Evolutionary conservation across 2,797 vertebrate genomes (phyloP).

Genomic region (Epinephelus coioides): DNA sequence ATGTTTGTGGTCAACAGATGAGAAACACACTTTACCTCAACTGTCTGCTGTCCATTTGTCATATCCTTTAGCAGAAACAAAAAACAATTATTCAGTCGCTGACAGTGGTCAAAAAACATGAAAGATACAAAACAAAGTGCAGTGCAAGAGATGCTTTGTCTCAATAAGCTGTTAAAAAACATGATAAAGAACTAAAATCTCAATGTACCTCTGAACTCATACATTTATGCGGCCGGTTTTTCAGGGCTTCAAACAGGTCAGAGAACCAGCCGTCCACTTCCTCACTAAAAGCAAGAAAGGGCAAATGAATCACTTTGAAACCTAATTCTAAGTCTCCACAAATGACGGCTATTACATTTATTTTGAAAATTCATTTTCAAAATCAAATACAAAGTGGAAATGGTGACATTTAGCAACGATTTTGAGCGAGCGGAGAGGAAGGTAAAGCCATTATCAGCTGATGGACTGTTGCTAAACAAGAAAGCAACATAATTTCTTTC

Average conservation of each 20-base stretch:
- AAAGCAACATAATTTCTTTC: slow-evolving; percentile 46
- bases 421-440: slow-evolving; percentile 16
- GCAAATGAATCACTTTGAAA: slow-evolving; percentile 12
- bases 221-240: slow-evolving; percentile 59
- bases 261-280: slow-evolving; percentile 79
- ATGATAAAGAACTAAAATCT: slow-evolving; percentile 2
- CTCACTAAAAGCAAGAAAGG: slow-evolving; percentile 59
- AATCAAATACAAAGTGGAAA: slow-evolving; percentile 37
- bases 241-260: slow-evolving; percentile 70
- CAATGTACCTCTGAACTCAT: slow-evolving; percentile 61
- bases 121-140: neutral
- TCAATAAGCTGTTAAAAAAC: neutral
- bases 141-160: neutral
- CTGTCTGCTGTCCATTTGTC: neutral
- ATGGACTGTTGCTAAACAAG: slow-evolving; percentile 34
- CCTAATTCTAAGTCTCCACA: slow-evolving; percentile 24
- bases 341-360: slow-evolving; percentile 30
- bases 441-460: slow-evolving; percentile 44
- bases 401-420: slow-evolving; percentile 34
- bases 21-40: slow-evolving; percentile 52
- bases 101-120: neutral
- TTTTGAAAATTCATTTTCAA: slow-evolving; percentile 59
- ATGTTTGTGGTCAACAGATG: neutral
- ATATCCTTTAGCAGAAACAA: slow-evolving; percentile 46
- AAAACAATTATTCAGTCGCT: neutral